phyloP scores from a whole-genome alignment of 2,888 invertebrate genomes.

The Trichopria drosophilae region DNA sequence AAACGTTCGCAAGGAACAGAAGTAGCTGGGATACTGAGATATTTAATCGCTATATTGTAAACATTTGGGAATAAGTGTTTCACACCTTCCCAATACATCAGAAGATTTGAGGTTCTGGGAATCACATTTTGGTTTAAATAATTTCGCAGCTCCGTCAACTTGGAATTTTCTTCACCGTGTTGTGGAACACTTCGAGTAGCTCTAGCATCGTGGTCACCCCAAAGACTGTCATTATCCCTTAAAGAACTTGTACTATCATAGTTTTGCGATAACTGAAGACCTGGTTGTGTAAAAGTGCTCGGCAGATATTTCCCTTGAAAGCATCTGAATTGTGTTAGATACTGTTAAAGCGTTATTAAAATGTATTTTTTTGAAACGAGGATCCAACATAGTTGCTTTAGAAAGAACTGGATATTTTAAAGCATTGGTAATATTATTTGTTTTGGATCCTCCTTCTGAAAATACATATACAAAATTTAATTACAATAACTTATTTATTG shows the following conservation, averaged over 20 bases:
- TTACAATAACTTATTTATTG: too few relatives aligned
- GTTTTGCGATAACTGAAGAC: too few relatives aligned
- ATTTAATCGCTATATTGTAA: conserved; percentile 4
- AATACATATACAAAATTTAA: too few relatives aligned
- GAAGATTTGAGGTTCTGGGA: not conserved
- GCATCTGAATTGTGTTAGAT: too few relatives aligned
- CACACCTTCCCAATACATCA: conserved; percentile 9
- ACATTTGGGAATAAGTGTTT: not conserved
- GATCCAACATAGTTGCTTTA: conserved; percentile 2
- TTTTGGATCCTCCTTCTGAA: too few relatives aligned
- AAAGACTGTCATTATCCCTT: not conserved
- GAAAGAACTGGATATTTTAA: not conserved
- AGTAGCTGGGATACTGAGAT: conserved; percentile 10
- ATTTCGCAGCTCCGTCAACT: not conserved
- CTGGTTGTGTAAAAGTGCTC: too few relatives aligned
- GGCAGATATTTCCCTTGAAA: too few relatives aligned
- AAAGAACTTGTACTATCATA: too few relatives aligned
- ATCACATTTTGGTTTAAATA: conserved; percentile 7
- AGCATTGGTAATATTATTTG: too few relatives aligned
- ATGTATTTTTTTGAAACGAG: conserved; percentile 3
- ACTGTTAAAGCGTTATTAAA: not conserved
- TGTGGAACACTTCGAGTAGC: not conserved
- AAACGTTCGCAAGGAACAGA: conserved; percentile 13
- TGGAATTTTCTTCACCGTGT: not conserved
- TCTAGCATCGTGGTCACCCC: not conserved